phyloP scores from a whole-genome alignment of 1,140 invertebrate genomes.

The Drosophila punjabiensis region DNA sequence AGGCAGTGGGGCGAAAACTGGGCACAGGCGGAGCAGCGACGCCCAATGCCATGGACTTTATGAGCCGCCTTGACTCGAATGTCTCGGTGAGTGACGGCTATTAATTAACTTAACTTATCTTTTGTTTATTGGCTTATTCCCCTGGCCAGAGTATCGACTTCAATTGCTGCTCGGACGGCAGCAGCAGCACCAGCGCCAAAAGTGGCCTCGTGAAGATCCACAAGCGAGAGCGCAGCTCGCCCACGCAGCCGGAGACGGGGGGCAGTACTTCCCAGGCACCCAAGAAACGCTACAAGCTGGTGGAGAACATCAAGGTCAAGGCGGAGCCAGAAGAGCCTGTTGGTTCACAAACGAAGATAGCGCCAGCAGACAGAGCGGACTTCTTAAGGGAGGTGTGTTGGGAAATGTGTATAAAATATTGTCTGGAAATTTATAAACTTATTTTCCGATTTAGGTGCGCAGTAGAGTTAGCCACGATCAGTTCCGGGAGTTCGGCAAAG shows the following conservation, averaged over 20 bases:
- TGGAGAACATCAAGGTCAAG: conserved; percentile 43
- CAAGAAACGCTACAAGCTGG: conserved; percentile 75
- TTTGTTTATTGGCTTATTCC: neutral
- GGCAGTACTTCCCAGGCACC: conserved; percentile 2
- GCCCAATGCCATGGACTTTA: conserved; percentile 86
- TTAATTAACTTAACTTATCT: neutral
- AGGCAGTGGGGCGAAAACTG: conserved; percentile 67
- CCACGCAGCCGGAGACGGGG: conserved; percentile 20
- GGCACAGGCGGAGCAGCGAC: conserved; percentile 53
- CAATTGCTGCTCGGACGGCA: conserved; percentile 38
- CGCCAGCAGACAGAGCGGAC: conserved; percentile 75
- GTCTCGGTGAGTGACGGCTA: conserved; percentile 48
- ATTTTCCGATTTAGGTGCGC: conserved; percentile 51
- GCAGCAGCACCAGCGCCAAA: neutral
- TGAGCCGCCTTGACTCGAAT: conserved; percentile 86
- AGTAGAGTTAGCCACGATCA: conserved; percentile 84
- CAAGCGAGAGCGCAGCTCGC: conserved; percentile 72
- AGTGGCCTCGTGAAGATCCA: conserved; percentile 69
- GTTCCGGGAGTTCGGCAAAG: conserved; percentile 88
- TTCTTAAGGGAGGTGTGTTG: conserved; percentile 67
- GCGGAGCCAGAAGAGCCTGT: conserved; percentile 18
- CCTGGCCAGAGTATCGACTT: conserved; percentile 70
- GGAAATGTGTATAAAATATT: neutral
- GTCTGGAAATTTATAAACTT: neutral
- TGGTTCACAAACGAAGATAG: conserved; percentile 37